A percentile compares a stretch with the other conserved stretches of the same genome.
These are phyloP conservation scores for Nymphalis io DNA, from an alignment of 1,140 invertebrate genomes.

Conservation along the genomic window DNA sequence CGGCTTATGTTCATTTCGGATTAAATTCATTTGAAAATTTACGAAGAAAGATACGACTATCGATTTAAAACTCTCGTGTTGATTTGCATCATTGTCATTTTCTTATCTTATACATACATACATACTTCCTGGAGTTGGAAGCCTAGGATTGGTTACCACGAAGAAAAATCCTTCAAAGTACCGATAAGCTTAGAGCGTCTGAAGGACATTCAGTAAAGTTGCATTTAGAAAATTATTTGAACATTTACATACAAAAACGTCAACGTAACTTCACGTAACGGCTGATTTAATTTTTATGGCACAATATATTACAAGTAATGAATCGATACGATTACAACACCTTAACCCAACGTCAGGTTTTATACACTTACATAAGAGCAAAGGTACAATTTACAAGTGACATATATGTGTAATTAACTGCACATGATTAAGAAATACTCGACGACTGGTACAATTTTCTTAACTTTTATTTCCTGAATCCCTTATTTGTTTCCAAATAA, in stretches of 20 bases:
- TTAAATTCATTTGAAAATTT: not conserved
- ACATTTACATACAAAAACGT: not conserved
- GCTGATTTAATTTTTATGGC: conserved; percentile 6
- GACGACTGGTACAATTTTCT: conserved; percentile 18
- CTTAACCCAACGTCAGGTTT: conserved; percentile 17
- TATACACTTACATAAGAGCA: conserved; percentile 29
- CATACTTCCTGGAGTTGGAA: too few relatives aligned
- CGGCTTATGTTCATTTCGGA: not conserved
- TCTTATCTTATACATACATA: too few relatives aligned
- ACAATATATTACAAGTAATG: conserved; percentile 11
- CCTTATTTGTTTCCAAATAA: not conserved
- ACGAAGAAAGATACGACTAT: not conserved
- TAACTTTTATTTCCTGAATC: conserved; percentile 19
- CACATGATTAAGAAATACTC: conserved; percentile 28
- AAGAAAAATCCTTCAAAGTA: too few relatives aligned
- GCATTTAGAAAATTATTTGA: too few relatives aligned
- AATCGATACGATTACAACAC: conserved; percentile 25
- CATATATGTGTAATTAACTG: conserved; percentile 35
- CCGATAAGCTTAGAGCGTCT: too few relatives aligned
- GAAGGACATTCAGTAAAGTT: too few relatives aligned
- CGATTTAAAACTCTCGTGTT: too few relatives aligned
- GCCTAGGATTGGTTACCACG: too few relatives aligned
- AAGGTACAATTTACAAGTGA: conserved; percentile 22
- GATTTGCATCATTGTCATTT: too few relatives aligned
- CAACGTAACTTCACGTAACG: not conserved